These are phyloP conservation scores for Malthinus flaveolus DNA, from an alignment of 2,888 invertebrate genomes.

Conservation along the genomic window DNA sequence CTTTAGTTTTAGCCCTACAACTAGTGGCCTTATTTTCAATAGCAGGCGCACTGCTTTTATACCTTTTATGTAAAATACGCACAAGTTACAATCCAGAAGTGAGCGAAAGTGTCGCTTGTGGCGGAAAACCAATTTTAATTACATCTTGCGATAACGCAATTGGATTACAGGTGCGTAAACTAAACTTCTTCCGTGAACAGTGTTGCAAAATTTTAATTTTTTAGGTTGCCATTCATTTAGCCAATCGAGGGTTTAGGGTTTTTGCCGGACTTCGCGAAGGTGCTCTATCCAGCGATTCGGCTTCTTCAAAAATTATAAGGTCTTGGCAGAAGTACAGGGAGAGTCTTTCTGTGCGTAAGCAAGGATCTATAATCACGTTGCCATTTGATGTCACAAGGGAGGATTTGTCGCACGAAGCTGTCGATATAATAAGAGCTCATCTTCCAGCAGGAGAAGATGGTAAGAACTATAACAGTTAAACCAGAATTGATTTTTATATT, in stretches of 20 bases:
- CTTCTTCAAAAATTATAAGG: slow-evolving; percentile 61
- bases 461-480: too few relatives aligned
- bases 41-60: slow-evolving; percentile 79
- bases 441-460: slow-evolving; percentile 83
- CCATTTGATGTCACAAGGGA: slow-evolving; percentile 80
- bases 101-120: slow-evolving; percentile 58
- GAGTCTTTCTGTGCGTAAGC: slow-evolving; percentile 40
- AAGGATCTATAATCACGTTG: slow-evolving; percentile 64
- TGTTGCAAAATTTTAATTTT: slow-evolving; percentile 13
- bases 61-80: slow-evolving; percentile 75
- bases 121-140: slow-evolving; percentile 74
- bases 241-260: slow-evolving; percentile 74
- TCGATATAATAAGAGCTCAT: slow-evolving; percentile 76
- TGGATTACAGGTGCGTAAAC: slow-evolving; percentile 67
- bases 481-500: too few relatives aligned
- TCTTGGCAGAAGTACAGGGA: slow-evolving; percentile 55
- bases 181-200: background rate
- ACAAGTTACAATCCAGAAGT: slow-evolving; percentile 54
- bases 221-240: slow-evolving; percentile 71
- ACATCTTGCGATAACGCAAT: slow-evolving; percentile 81
- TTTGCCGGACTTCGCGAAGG: slow-evolving; percentile 72
- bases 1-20: slow-evolving; percentile 78
- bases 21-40: slow-evolving; percentile 80
- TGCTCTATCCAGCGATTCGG: slow-evolving; percentile 59
- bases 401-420: slow-evolving; percentile 78